Base-by-base conservation (phyloP, 2,113 vertebrate species). In the Campylomormyrus numenius region DNA sequence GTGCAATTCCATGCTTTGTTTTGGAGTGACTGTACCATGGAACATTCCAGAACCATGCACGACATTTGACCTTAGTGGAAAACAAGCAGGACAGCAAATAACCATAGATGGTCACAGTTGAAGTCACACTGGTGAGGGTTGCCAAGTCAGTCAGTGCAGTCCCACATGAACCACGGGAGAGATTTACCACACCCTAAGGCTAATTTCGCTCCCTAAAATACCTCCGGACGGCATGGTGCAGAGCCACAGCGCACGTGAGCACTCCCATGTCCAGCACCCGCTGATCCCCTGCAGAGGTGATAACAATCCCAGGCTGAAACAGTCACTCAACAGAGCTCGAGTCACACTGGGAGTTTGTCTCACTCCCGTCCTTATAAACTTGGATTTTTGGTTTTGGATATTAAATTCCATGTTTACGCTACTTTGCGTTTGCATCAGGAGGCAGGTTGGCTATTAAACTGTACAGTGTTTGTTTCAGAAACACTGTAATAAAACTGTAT, bases 401-500 rank as follows among this genome's bases (percentile, higher is more conserved):
- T 85, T 24, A 48, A 39, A 85, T 48, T 48, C 45, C 19, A 46
- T 85, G 45, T 85, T 24, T 45, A 24, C 2, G 19, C n/a, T 85
- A 48, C 45, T 85, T 21, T 21, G 10, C 11, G 15, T 46, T 45
- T 48, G 45, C 42, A 85, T 46, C 42, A n/a, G 39, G 8, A 83
- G 77, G 39, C 42, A 45, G 35, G 21, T 42, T 85, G 21, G 39
- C 45, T 46, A n/a, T 85, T 24, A 85, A 45, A 46, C 39, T 85
- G 21, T 48, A 11, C 39, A 21, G 45, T n/a, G 85, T 31, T 87
- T 52, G 49, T 39, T 87, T 87, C 27, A 42, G 85, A 39, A 53
- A 87, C 50, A 13, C 31, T 87, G 85, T 35, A 87, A 53, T 87
- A 87, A 87, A 87, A 87, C 11, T 53, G 17, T 87, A 53, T 8